Evolutionary conservation across 2,113 vertebrate species (phyloP).

Genomic region (Dasypus novemcinctus): DNA sequence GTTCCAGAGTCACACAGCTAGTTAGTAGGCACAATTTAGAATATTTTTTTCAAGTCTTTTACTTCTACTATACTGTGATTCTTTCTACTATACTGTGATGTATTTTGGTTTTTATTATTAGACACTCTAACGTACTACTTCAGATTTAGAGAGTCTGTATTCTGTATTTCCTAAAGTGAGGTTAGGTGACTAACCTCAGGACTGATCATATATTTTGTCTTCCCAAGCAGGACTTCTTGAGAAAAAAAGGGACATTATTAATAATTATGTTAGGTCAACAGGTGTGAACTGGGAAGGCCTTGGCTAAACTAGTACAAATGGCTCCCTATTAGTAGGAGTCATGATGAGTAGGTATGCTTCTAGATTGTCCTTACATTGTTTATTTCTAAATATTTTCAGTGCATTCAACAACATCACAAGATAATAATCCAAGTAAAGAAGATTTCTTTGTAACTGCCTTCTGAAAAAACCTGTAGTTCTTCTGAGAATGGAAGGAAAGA

Average conservation of each 20-base stretch:
- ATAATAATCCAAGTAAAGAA: not conserved
- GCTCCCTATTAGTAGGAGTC: no score
- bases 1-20: not conserved
- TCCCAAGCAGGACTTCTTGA: not conserved
- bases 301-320: not conserved
- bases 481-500: not conserved
- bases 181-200: not conserved
- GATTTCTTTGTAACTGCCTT: not conserved
- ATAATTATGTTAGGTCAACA: not conserved
- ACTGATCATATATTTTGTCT: not conserved
- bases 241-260: not conserved
- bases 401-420: not conserved
- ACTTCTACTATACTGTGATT: not conserved
- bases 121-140: not conserved
- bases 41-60: not conserved
- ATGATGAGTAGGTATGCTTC: not conserved
- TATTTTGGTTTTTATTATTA: not conserved
- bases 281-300: not conserved
- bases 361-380: not conserved
- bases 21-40: not conserved
- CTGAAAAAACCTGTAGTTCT: not conserved
- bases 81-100: not conserved
- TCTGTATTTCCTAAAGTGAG: not conserved
- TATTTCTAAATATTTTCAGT: slow-evolving; percentile 37
- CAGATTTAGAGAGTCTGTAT: not conserved